Conservation (phyloP, 2,888 invertebrate species). For the Lepidochrysops patricia region DNA sequence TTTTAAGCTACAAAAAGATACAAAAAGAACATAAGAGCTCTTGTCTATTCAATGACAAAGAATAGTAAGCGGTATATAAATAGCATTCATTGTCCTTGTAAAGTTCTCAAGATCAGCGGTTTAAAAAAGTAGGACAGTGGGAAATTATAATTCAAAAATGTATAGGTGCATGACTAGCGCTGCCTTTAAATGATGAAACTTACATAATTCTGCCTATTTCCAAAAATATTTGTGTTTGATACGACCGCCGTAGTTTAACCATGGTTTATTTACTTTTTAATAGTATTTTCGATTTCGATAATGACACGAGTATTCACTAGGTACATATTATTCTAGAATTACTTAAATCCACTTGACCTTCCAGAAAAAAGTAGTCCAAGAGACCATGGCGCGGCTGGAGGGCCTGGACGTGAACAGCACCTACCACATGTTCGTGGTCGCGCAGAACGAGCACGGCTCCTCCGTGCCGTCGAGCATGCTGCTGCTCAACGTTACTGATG, state of each 20-base stretch:
- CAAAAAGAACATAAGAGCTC: not conserved
- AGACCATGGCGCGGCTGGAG: slow-evolving; percentile 75
- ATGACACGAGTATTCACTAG: too few species aligned
- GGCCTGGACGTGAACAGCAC: slow-evolving; percentile 79
- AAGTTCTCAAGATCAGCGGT: not conserved
- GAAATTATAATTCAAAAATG: too few species aligned
- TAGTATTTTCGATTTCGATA: too few species aligned
- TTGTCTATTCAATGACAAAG: not conserved
- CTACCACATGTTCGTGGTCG: slow-evolving; percentile 87
- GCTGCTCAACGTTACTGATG: slow-evolving; percentile 79
- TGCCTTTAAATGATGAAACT: too few species aligned
- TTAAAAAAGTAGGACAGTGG: not conserved
- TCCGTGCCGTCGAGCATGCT: slow-evolving; percentile 88
- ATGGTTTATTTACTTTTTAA: too few species aligned
- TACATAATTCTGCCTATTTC: too few species aligned
- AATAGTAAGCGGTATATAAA: not conserved
- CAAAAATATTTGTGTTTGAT: too few species aligned
- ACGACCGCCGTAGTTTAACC: too few species aligned
- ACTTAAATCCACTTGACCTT: not conserved
- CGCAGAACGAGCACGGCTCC: slow-evolving; percentile 83
- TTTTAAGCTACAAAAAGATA: not conserved
- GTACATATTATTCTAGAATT: too few species aligned
- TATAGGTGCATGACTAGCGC: too few species aligned
- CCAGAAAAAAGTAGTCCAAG: slow-evolving; percentile 81
- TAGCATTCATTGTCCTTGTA: not conserved